A percentile compares a stretch with the other conserved stretches of the same genome.
phyloP scores from a whole-genome alignment of 2,113 vertebrate genomes.

The Geothlypis trichas region DNA sequence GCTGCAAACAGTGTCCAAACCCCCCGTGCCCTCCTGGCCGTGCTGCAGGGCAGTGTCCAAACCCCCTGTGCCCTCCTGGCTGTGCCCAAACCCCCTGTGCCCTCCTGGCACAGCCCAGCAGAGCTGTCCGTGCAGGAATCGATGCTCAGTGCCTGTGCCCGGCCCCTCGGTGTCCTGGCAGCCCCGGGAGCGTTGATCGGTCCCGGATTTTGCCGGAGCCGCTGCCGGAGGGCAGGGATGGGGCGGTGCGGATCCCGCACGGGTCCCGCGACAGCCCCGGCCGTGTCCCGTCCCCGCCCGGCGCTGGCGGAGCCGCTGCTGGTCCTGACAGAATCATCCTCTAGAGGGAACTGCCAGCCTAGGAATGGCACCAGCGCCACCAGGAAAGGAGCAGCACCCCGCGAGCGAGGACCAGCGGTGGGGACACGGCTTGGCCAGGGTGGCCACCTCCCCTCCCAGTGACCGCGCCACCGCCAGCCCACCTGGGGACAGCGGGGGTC shows the following conservation, averaged over 20 bases:
- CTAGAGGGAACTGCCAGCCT: constrained; percentile 45
- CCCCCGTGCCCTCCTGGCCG: background rate
- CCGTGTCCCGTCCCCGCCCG: fast-evolving
- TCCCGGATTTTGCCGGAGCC: fast-evolving
- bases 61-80: background rate
- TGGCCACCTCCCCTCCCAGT: background rate
- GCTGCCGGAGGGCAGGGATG: fast-evolving
- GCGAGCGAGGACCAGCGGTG: fast-evolving
- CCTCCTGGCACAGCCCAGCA: background rate
- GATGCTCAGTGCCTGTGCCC: fast-evolving
- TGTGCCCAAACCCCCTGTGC: fast-evolving
- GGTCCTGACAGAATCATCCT: background rate
- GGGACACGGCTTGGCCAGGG: fast-evolving
- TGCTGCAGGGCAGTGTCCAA: too few relatives aligned
- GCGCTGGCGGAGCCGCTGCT: background rate
- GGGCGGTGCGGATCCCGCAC: background rate
- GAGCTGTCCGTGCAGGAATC: background rate
- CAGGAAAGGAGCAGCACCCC: background rate
- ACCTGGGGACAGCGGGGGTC: background rate
- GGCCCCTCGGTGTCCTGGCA: fast-evolving
- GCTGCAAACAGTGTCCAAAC: fast-evolving
- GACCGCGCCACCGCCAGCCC: background rate
- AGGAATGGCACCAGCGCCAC: background rate
- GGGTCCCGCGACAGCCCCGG: fast-evolving
- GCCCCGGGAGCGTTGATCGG: fast-evolving